Evolutionary conservation across 2,113 vertebrate genomes (phyloP), one percentile per base, ranked within the genome.

Genomic region (Oenanthe oenanthe): DNA sequence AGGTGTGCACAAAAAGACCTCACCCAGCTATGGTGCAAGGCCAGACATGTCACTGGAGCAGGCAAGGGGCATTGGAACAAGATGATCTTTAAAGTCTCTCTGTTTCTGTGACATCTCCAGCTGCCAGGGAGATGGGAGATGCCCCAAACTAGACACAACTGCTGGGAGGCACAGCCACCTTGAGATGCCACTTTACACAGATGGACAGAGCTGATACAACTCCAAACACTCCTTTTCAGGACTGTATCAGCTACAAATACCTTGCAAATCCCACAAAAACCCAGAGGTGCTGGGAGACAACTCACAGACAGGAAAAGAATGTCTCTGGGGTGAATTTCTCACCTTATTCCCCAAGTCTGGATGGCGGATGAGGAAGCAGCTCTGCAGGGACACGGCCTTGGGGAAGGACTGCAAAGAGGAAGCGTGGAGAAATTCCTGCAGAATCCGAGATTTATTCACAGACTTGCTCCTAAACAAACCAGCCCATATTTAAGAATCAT

Each of bases 341-440:
- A 98, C 98, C 97, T 98, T 98, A 72, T 96, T 98, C n/a, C 96
- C 97, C 91, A 97, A 16, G 14, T 95, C 66, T 65, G 97, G 97
- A n/a, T 81, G 96, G 26, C 48, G 96, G 94, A 97, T 95, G 71
- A 97, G 95, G 83, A 97, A 97, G 94, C 98, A 98, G 83, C 93
- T 98, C 93, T 98, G 94, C 90, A 98, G 77, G 58, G 97, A 97
- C 71, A 97, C 36, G 19, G 96, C 73, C 95, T 96, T 97, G 82
- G 97, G 97, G 92, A 98, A 97, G 24, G 97, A 95, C 45, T 95
- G 94, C n/a, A 93, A 84, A 51, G 91, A 97, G 62, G 97, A 97
- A 76, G 92, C 40, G 9, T 97, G 97, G 71, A 98, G 97, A 89
- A 98, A 96, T 28, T 98, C 96, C 65, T 73, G 97, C 85, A 98